Conservation (phyloP, 2,888 invertebrate species). For the Pasiphila rectangulata region DNA sequence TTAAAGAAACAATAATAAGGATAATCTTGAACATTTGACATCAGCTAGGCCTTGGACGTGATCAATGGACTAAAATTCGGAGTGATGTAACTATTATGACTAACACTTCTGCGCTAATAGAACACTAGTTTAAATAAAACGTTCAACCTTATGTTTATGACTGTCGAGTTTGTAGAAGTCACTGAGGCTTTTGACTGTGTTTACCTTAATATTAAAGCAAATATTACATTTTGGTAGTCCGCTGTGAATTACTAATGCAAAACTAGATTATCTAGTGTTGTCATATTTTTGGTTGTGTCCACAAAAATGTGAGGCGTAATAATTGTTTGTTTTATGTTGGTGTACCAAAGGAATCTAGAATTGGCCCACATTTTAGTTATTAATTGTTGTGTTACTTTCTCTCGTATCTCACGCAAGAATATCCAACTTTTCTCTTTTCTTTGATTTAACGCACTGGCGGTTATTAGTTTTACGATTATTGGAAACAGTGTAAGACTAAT, state of each 20-base stretch:
- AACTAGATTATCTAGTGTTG: neutral
- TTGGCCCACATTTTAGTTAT: neutral
- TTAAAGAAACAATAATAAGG: constrained; percentile 10
- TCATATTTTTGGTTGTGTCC: neutral
- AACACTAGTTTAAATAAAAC: too few species aligned
- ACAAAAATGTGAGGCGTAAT: too few species aligned
- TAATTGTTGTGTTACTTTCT: neutral
- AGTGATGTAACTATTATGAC: constrained; percentile 34
- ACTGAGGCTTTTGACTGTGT: constrained; percentile 9
- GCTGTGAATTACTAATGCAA: neutral
- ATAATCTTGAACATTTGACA: constrained; percentile 28
- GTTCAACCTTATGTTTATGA: constrained; percentile 5
- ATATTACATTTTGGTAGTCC: neutral
- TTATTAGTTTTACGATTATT: neutral
- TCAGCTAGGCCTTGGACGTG: constrained; percentile 32
- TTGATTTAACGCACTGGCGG: constrained; percentile 11
- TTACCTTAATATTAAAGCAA: constrained; percentile 4
- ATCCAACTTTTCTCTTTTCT: constrained; percentile 13
- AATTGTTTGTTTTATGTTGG: neutral
- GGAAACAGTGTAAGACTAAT: neutral
- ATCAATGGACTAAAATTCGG: constrained; percentile 32
- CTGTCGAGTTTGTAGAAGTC: neutral
- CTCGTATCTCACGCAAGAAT: constrained; percentile 5
- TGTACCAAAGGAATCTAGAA: neutral
- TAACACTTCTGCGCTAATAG: constrained; percentile 19